Base-by-base conservation (phyloP, 2,113 vertebrate genomes). In the Barbus barbus region DNA sequence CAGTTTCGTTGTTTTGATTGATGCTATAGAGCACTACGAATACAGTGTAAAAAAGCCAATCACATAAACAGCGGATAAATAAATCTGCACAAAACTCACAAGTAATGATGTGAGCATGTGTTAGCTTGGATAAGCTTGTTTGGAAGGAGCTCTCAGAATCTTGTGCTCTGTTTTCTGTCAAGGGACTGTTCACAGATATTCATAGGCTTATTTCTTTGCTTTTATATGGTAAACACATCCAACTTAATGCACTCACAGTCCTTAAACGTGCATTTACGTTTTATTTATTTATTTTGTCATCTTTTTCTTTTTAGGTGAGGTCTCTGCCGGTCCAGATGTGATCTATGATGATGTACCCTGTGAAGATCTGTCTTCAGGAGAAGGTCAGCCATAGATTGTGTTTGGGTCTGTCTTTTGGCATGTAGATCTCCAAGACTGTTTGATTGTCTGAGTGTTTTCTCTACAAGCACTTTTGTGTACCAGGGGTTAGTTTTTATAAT, bases 341-440 rank as follows among this genome's bases (percentile, higher is more conserved):
- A 97, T 99, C 92, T 99, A 99, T 4, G 97, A 99, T 31, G 97
- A 98, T 0, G 97, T 99, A 24, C 95, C 97, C 2, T 92, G 91
- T 0, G 97, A 97, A 84, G 92, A 90, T 28, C 89, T 7, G 76
- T 94, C 26, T 89, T 92, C 0, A 90, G 93, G 4, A 33, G 90
- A 95, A 20, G 96, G 97, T 98, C 88, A 9, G 94, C n/a, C 61
- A 24, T 28, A 51, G 48, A 18, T 51, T 51, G 31, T 86, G 4
- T n/a, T n/a, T n/a, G n/a, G n/a, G n/a, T n/a, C n/a, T n/a, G n/a
- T n/a, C 11, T 13, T 51, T 80, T 18, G 26, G 44, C 65, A 48
- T 51, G 9, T 73, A 73, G 9, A 73, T 73, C 18, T 24, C 36
- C 38, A 13, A 65, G 78, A 24, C 13, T 44, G 41, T 44, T 44